These are phyloP conservation scores for Apis dorsata DNA, from an alignment of 1,140 invertebrate species.

Conservation along the genomic window DNA sequence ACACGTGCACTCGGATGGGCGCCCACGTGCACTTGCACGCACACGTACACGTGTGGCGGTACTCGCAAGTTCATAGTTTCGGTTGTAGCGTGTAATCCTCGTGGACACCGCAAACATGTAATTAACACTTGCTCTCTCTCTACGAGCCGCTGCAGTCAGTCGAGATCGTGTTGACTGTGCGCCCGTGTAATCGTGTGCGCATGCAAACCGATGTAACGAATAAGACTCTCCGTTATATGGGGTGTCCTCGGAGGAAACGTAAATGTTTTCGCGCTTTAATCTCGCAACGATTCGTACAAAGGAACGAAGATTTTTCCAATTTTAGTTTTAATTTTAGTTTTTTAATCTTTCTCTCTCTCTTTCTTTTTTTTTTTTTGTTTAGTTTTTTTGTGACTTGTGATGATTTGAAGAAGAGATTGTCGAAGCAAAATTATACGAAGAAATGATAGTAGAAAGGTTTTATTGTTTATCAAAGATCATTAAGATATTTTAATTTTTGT, in stretches of 20 bases:
- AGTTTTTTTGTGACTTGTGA: too few relatives aligned
- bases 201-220: conserved; percentile 30
- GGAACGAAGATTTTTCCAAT: too few relatives aligned
- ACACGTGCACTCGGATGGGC: background rate
- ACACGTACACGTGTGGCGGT: background rate
- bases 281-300: background rate
- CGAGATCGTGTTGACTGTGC: conserved; percentile 56
- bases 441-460: too few relatives aligned
- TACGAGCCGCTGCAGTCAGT: conserved; percentile 48
- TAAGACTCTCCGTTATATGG: background rate
- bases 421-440: too few relatives aligned
- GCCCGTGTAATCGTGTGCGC: conserved; percentile 52
- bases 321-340: background rate
- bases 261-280: conserved; percentile 1
- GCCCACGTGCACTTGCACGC: conserved; percentile 26
- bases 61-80: conserved; percentile 76
- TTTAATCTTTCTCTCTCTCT: background rate
- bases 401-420: too few relatives aligned
- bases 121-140: conserved; percentile 78
- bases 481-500: too few relatives aligned
- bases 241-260: background rate
- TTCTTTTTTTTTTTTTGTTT: too few relatives aligned
- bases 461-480: too few relatives aligned
- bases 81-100: conserved; percentile 80
- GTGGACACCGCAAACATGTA: conserved; percentile 80